phyloP scores from a whole-genome alignment of 2,888 invertebrate genomes.

The Notocelia uddmanniana region DNA sequence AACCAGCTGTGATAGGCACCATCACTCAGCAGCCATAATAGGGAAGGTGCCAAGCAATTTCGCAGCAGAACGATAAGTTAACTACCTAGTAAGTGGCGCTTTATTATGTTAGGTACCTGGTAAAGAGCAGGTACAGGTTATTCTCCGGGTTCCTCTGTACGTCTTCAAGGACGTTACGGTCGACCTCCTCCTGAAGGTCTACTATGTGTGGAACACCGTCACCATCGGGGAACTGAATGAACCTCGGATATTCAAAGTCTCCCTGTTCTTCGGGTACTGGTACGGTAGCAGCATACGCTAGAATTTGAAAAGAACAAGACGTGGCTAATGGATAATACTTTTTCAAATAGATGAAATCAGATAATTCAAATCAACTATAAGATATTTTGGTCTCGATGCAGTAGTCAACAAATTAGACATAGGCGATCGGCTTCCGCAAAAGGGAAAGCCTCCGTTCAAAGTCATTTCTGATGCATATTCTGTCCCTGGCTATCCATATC shows the following conservation, averaged over 20 bases:
- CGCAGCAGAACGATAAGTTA: too few species aligned
- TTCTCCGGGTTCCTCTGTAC: slow-evolving; percentile 60
- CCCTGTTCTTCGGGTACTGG: slow-evolving; percentile 52
- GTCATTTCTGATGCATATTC: too few species aligned
- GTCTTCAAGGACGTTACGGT: slow-evolving; percentile 57
- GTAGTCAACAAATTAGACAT: too few species aligned
- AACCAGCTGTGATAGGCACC: neutral
- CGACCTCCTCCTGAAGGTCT: slow-evolving; percentile 59
- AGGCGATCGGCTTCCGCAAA: too few species aligned
- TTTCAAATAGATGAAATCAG: too few species aligned
- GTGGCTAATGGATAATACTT: too few species aligned
- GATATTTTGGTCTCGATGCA: too few species aligned
- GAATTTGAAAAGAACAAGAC: neutral
- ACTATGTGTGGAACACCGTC: slow-evolving; percentile 60
- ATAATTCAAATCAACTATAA: too few species aligned
- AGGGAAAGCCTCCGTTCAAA: too few species aligned
- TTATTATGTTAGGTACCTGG: slow-evolving; percentile 61
- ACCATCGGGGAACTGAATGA: slow-evolving; percentile 61
- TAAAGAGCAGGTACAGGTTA: slow-evolving; percentile 59
- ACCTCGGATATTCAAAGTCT: slow-evolving; percentile 56
- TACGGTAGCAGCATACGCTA: slow-evolving; percentile 58
- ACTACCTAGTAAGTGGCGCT: too few species aligned
- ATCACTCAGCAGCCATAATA: neutral
- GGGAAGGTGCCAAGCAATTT: too few species aligned
- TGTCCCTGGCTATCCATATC: too few species aligned